Evolutionary conservation across 2,888 invertebrate genomes (phyloP), one percentile per base, ranked within the genome.

Genomic region (Tiliacea aurago): DNA sequence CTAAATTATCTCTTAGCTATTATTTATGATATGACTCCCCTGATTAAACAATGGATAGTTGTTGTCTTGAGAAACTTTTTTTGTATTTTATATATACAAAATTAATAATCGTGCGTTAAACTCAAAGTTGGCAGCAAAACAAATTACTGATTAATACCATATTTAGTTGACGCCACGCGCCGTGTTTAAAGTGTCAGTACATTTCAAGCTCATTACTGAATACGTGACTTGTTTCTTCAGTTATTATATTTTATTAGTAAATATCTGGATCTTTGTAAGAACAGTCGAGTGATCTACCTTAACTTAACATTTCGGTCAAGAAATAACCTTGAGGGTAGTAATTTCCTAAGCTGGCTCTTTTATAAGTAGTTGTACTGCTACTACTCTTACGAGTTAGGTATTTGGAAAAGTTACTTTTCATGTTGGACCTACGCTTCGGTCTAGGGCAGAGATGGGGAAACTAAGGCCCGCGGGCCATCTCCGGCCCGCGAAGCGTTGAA

Each of bases 61-160:
- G 1, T 18, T 53, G 4, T n/a, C 6, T 33, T 11, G 20, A 37
- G 51, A n/a, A n/a, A 47, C 20, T 41, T 9, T 53, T n/a, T 4
- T n/a, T n/a, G 11, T 11, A 6, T 53, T 41, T 51, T 61, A 23
- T 47, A 23, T 47, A 20, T 18, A 47, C 43, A 10, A 62, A 76
- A 66, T 56, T 47, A 49, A 45, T 55, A 65, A 61, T 68, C 76
- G 81, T 81, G 69, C 53, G 53, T 55, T 45, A 55, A 59, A 43
- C n/a, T 78, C 76, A 75, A 33, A 75, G 59, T 61, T 59, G 76
- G 55, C 69, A 81, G 55, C 53, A n/a, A 76, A 76, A 59, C 75
- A 75, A 75, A 81, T 78, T 15, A 61, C 58, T 51, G 59, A 67
- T 80, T 79, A 62, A 33, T 80, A 9, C 56, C 47, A 33, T 49